Conservation (phyloP, 2,113 vertebrate genomes). For the Phainopepla nitens region DNA sequence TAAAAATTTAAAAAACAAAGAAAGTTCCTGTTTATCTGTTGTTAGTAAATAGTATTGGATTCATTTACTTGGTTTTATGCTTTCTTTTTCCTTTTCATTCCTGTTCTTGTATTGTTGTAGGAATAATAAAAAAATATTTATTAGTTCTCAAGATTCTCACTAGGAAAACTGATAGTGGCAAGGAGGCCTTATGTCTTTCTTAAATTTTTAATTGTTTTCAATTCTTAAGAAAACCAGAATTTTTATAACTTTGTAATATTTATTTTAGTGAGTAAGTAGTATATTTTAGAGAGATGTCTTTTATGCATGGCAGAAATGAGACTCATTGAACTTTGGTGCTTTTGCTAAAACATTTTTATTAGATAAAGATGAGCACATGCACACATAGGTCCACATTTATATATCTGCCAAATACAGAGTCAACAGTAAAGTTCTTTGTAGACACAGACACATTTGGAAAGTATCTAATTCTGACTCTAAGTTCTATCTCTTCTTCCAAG, state of each 20-base stretch:
- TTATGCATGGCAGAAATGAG: not conserved
- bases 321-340: not conserved
- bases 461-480: not conserved
- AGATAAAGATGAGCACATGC: not conserved
- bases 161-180: not conserved
- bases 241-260: not conserved
- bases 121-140: not conserved
- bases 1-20: fast-evolving
- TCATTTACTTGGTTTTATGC: not conserved
- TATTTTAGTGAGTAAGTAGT: not conserved
- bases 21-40: not conserved
- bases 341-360: not conserved
- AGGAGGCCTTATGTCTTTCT: not conserved
- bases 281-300: not conserved
- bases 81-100: not conserved
- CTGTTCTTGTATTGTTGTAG: not conserved
- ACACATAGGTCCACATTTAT: not conserved
- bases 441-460: not conserved
- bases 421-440: not conserved
- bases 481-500: not conserved
- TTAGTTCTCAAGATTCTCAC: not conserved
- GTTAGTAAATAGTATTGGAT: not conserved
- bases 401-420: not conserved
- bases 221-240: not conserved
- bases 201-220: not conserved